A percentile compares a stretch with the other conserved stretches of the same genome.
phyloP scores from a whole-genome alignment of 2,113 vertebrate species.

The Tyto alba region DNA sequence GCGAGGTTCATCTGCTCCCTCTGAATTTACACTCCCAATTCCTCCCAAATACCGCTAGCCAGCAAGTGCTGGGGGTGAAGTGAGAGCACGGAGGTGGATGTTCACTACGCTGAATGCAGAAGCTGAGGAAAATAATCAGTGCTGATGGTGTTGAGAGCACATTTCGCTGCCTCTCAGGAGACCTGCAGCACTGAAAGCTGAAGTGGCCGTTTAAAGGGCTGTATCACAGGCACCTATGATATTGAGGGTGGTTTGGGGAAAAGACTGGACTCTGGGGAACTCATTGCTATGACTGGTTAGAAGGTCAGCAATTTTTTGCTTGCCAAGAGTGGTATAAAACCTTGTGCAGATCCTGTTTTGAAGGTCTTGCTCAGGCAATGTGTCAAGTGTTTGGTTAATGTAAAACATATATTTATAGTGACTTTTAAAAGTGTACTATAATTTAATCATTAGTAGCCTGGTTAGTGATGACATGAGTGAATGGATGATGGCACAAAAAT shows the following conservation, averaged over 20 bases:
- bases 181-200: not conserved
- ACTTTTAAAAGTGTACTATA: not conserved
- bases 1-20: not conserved
- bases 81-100: accelerated
- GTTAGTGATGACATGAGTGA: not conserved
- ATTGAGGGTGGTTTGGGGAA: not conserved
- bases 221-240: not conserved
- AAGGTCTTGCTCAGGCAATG: not conserved
- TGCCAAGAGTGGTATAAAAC: not conserved
- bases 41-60: not conserved
- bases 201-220: not conserved
- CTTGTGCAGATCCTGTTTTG: not conserved
- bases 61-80: not conserved
- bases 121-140: accelerated
- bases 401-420: not conserved
- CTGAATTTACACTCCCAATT: not conserved
- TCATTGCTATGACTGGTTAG: not conserved
- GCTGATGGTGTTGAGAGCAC: not conserved
- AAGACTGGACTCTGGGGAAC: not conserved
- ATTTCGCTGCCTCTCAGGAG: not conserved
- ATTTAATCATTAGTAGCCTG: not conserved
- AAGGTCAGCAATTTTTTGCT: not conserved
- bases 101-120: accelerated
- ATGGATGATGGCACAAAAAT: not conserved
- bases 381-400: not conserved